Evolutionary conservation across 2,113 vertebrate genomes (phyloP).

Genomic region (Taurulus bubalis): DNA sequence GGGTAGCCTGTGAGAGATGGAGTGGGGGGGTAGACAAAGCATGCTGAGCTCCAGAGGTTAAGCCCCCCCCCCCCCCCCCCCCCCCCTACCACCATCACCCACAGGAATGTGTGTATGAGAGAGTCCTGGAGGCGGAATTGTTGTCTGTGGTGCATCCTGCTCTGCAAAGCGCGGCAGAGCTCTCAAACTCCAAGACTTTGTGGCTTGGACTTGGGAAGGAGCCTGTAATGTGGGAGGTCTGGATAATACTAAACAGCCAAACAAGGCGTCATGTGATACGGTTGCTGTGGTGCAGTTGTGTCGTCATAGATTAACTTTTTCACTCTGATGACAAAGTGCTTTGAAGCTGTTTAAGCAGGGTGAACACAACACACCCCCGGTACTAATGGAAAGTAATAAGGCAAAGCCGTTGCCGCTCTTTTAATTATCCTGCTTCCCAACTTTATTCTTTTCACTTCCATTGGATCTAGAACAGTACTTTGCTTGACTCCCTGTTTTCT

Average conservation of each 20-base stretch:
- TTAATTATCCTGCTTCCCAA: neutral
- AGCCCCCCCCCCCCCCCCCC: constrained; percentile 40
- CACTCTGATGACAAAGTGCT: constrained; percentile 1
- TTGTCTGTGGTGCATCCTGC: constrained; percentile 81
- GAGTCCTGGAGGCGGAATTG: constrained; percentile 76
- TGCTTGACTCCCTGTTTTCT: neutral
- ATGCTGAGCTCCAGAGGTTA: constrained; percentile 73
- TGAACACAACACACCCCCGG: neutral
- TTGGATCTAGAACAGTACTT: neutral
- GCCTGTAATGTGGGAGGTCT: constrained; percentile 70
- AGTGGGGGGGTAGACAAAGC: constrained; percentile 68
- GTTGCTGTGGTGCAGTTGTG: constrained; percentile 33
- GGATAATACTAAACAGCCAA: constrained; percentile 33
- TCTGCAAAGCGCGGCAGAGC: constrained; percentile 66
- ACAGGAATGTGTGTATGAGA: constrained; percentile 76
- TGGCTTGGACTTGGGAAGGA: constrained; percentile 47
- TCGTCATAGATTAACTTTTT: constrained; percentile 31
- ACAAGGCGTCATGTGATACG: constrained; percentile 44
- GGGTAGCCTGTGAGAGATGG: constrained; percentile 12
- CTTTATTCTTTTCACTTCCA: constrained; percentile 6
- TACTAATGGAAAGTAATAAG: constrained; percentile 3
- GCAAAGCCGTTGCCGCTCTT: neutral
- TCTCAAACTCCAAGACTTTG: constrained; percentile 12
- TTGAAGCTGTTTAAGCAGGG: constrained; percentile 8
- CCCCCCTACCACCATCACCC: constrained; percentile 45